These are phyloP conservation scores for Leptothorax acervorum DNA, from an alignment of 2,888 invertebrate species.

Conservation along the genomic window DNA sequence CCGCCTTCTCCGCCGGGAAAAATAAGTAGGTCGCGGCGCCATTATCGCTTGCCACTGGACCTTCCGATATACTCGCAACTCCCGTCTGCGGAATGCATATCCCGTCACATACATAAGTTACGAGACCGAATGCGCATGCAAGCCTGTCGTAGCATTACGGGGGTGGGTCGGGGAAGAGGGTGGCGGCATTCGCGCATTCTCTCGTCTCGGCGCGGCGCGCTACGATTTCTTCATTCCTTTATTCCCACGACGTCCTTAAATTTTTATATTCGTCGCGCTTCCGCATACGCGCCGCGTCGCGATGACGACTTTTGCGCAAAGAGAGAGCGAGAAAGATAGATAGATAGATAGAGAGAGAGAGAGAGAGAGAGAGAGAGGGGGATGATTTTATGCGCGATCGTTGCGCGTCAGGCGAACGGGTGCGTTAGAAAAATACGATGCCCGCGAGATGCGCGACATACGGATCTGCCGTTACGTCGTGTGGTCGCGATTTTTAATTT, in stretches of 20 bases:
- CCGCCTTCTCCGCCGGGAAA: constrained; percentile 62
- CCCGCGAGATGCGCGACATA: not conserved
- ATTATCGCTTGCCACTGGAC: constrained; percentile 75
- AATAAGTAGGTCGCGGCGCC: constrained; percentile 73
- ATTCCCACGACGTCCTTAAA: constrained; percentile 53
- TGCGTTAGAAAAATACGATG: constrained; percentile 26
- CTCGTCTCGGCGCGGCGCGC: constrained; percentile 10
- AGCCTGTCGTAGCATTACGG: not conserved
- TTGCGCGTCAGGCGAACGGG: constrained; percentile 2
- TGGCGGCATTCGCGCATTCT: not conserved
- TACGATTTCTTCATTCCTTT: constrained; percentile 55
- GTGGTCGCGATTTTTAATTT: constrained; percentile 32
- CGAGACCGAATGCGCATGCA: constrained; percentile 34
- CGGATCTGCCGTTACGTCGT: not conserved
- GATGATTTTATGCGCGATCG: constrained; percentile 39
- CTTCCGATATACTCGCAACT: constrained; percentile 45
- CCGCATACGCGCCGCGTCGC: constrained; percentile 1
- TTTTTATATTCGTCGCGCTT: constrained; percentile 45
- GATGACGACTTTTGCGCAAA: constrained; percentile 17
- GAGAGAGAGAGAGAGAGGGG: not conserved
- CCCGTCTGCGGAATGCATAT: constrained; percentile 6
- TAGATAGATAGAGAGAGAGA: not conserved
- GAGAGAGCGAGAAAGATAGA: not conserved
- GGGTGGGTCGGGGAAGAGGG: not conserved
- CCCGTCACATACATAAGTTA: constrained; percentile 31